These are phyloP conservation scores for Epizoanthus illoricatus DNA, from an alignment of 92 coral and sea anemone genomes.

Conservation along the genomic window DNA sequence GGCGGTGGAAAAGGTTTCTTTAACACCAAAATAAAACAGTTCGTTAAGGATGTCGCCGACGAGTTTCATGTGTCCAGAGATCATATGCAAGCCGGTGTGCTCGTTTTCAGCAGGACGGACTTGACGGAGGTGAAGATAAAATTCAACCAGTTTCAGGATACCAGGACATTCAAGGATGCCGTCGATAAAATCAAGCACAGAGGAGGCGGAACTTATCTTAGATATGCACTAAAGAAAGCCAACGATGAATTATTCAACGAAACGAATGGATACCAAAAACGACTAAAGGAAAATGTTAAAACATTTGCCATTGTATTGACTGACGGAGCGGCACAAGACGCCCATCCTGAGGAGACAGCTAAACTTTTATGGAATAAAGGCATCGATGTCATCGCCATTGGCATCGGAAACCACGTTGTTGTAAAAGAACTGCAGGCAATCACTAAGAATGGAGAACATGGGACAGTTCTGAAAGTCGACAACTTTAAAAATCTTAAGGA, in stretches of 20 bases:
- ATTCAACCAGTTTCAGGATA: neutral
- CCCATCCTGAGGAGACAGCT: neutral
- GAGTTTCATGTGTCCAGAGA: neutral
- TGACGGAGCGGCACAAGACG: neutral
- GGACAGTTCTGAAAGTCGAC: no score
- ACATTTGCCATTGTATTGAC: neutral
- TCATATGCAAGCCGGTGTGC: neutral
- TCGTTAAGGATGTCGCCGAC: conserved; percentile 11
- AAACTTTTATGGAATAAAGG: neutral
- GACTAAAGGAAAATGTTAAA: neutral
- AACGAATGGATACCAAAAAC: neutral
- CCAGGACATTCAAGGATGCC: neutral
- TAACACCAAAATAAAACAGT: neutral
- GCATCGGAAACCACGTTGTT: neutral
- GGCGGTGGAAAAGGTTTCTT: neutral
- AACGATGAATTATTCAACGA: neutral
- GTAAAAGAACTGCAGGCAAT: no score
- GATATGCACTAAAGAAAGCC: neutral
- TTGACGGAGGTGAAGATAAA: neutral
- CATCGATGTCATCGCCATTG: neutral
- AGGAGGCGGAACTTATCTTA: conserved; percentile 3
- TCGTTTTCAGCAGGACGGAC: neutral
- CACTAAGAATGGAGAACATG: no score
- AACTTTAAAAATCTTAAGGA: no score
- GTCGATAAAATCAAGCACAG: neutral